phyloP scores from a whole-genome alignment of 2,888 invertebrate species.

The Drosophila bunnanda region DNA sequence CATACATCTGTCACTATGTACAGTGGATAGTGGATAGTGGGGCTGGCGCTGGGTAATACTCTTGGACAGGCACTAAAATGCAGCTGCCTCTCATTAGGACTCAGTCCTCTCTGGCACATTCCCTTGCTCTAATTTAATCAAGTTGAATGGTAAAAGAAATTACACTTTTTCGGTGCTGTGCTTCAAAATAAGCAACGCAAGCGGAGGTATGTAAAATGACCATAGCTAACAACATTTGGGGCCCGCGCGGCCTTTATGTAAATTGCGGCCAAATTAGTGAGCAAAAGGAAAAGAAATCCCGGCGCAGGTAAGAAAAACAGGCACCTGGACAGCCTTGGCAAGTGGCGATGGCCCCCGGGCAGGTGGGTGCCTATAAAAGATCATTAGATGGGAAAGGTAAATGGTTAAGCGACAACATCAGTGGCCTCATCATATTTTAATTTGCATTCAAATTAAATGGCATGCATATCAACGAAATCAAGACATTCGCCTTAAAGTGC shows the following conservation, averaged over 20 bases:
- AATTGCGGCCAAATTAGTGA: slow-evolving; percentile 78
- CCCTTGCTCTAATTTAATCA: slow-evolving; percentile 65
- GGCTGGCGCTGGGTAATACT: slow-evolving; percentile 23
- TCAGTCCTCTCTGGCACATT: slow-evolving; percentile 4
- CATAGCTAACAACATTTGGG: slow-evolving; percentile 71
- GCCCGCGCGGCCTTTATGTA: slow-evolving; percentile 72
- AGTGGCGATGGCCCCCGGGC: slow-evolving; percentile 18
- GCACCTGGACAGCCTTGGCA: slow-evolving; percentile 22
- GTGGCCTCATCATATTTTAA: slow-evolving; percentile 70
- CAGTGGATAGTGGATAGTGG: background rate
- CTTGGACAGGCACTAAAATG: slow-evolving; percentile 64
- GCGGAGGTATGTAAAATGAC: slow-evolving; percentile 59
- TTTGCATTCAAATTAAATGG: slow-evolving; percentile 79
- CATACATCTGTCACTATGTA: slow-evolving; percentile 61
- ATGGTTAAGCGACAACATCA: slow-evolving; percentile 51
- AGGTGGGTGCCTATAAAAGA: slow-evolving; percentile 69
- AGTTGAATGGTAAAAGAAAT: slow-evolving; percentile 50
- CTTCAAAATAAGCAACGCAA: slow-evolving; percentile 26
- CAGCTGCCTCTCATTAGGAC: slow-evolving; percentile 56
- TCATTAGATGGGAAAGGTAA: slow-evolving; percentile 75
- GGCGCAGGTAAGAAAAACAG: slow-evolving; percentile 32
- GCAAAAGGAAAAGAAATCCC: slow-evolving; percentile 25
- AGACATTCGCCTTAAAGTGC: slow-evolving; percentile 7
- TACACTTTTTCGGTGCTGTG: slow-evolving; percentile 21
- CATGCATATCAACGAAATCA: slow-evolving; percentile 52